phyloP scores from a whole-genome alignment of 2,888 invertebrate species.

The Elaeidobius kamerunicus region DNA sequence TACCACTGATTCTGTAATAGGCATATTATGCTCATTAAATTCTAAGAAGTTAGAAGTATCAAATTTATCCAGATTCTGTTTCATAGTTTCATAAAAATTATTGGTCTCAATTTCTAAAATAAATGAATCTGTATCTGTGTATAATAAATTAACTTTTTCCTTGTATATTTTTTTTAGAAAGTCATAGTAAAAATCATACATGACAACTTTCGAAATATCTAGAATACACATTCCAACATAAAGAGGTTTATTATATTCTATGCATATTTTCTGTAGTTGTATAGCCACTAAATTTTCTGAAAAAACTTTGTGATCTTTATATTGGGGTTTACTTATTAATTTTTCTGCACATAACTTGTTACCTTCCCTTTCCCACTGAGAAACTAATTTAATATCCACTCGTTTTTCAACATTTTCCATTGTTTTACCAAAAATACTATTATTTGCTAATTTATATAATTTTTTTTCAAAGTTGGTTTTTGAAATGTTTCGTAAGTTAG shows the following conservation, averaged over 20 bases:
- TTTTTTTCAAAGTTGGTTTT: neutral
- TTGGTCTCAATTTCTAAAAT: neutral
- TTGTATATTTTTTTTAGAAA: neutral
- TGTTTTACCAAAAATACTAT: neutral
- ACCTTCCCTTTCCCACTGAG: neutral
- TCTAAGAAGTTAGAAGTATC: slow-evolving; percentile 1
- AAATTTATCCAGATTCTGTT: slow-evolving; percentile 3
- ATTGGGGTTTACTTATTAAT: no score
- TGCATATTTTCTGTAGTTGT: no score
- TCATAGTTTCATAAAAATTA: neutral
- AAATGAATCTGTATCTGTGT: neutral
- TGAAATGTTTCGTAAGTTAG: slow-evolving; percentile 2
- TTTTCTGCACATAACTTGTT: no score
- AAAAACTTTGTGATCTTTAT: no score
- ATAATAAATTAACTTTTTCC: neutral
- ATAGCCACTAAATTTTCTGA: no score
- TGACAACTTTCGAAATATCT: slow-evolving; percentile 1
- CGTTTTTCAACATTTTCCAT: neutral
- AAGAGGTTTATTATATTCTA: no score
- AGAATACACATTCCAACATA: neutral
- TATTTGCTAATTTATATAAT: neutral
- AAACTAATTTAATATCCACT: neutral
- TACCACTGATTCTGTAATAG: slow-evolving; percentile 4
- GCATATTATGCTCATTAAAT: slow-evolving; percentile 8
- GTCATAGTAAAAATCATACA: slow-evolving; percentile 1